Evolutionary conservation across 2,888 invertebrate genomes (phyloP).

Genomic region (Asteroscopus sphinx): DNA sequence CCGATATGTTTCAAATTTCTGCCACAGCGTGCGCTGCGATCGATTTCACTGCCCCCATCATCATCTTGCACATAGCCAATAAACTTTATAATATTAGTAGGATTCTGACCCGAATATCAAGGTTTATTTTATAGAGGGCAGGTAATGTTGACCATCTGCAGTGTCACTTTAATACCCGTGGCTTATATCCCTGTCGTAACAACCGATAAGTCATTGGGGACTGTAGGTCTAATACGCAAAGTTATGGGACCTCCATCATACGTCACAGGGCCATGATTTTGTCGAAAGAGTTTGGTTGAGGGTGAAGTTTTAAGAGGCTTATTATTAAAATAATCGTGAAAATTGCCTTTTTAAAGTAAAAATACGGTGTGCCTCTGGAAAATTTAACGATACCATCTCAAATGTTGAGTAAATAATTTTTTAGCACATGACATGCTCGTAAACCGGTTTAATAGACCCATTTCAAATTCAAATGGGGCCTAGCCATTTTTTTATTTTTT

Average conservation of each 20-base stretch:
- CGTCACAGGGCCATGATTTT: slow-evolving; percentile 6
- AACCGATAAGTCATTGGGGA: slow-evolving; percentile 13
- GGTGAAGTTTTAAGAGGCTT: not conserved
- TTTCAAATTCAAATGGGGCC: too few species aligned
- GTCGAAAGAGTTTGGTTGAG: slow-evolving; percentile 10
- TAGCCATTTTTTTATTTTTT: too few species aligned
- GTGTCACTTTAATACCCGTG: slow-evolving; percentile 10
- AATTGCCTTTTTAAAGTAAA: not conserved
- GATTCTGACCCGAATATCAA: slow-evolving; percentile 6
- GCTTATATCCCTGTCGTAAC: not conserved
- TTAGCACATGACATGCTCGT: too few species aligned
- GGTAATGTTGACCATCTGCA: slow-evolving; percentile 5
- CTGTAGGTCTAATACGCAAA: slow-evolving; percentile 1
- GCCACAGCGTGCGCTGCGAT: too few species aligned
- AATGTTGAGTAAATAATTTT: too few species aligned
- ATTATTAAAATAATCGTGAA: slow-evolving; percentile 3
- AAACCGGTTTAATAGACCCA: too few species aligned
- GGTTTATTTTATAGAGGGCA: slow-evolving; percentile 6
- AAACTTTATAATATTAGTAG: too few species aligned
- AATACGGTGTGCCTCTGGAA: not conserved
- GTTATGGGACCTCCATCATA: slow-evolving; percentile 22
- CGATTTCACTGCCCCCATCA: too few species aligned
- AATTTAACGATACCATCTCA: too few species aligned
- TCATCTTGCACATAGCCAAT: too few species aligned
- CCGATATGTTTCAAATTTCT: too few species aligned